A percentile compares a stretch with the other conserved stretches of the same genome.
Evolutionary conservation across 2,888 invertebrate genomes (phyloP).

Genomic region (Drosophila cyrtoloma): DNA sequence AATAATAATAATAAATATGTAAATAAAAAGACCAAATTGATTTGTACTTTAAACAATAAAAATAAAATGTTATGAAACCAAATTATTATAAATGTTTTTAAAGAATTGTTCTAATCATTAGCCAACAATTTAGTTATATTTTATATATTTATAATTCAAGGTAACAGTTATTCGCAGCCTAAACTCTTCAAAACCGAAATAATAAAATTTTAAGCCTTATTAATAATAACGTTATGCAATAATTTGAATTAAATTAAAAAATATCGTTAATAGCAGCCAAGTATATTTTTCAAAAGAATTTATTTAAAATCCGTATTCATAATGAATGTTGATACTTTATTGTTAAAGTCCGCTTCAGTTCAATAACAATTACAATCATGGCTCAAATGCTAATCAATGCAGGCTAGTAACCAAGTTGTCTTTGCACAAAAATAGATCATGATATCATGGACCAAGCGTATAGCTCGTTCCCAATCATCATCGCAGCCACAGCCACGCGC

Average conservation of each 20-base stretch:
- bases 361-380: conserved; percentile 45
- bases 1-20: background rate
- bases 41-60: background rate
- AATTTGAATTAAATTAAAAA: background rate
- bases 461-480: conserved; percentile 61
- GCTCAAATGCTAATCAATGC: conserved; percentile 53
- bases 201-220: background rate
- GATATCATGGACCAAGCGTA: conserved; percentile 61
- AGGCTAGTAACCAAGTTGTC: conserved; percentile 34
- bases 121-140: background rate
- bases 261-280: background rate
- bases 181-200: background rate
- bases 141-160: background rate
- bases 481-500: conserved; percentile 1
- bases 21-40: background rate
- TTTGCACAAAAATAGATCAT: conserved; percentile 67
- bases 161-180: accelerated
- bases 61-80: background rate
- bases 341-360: conserved; percentile 1
- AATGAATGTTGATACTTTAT: background rate
- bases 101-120: background rate
- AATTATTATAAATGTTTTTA: background rate
- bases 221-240: background rate
- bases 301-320: background rate
- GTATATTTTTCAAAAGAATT: background rate